phyloP scores from a whole-genome alignment of 64 coral and sea anemone genomes.

The Actinia tenebrosa region DNA sequence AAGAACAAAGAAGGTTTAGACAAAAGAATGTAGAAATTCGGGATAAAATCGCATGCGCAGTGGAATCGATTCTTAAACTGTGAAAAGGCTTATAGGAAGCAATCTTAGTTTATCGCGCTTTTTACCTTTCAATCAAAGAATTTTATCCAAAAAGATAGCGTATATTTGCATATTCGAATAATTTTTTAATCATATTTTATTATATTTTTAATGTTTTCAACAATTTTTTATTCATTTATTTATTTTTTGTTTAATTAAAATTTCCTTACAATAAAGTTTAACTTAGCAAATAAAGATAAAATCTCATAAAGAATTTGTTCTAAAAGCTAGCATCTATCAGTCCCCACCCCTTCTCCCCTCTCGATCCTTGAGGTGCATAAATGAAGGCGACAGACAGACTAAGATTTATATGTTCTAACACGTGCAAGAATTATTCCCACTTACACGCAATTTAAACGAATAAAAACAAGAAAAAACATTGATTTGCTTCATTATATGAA shows the following conservation, averaged over 20 bases:
- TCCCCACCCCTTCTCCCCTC: background rate
- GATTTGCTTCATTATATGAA: too few species aligned
- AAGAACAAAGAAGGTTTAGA: too few species aligned
- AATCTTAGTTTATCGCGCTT: background rate
- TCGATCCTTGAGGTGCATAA: background rate
- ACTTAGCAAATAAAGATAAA: too few species aligned
- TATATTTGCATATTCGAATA: background rate
- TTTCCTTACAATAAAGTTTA: too few species aligned
- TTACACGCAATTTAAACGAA: background rate
- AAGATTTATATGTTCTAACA: background rate
- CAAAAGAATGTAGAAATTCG: too few species aligned
- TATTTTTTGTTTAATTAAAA: too few species aligned
- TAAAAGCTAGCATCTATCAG: background rate
- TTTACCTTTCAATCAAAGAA: background rate
- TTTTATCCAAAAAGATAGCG: background rate
- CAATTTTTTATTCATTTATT: too few species aligned
- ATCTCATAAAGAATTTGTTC: background rate
- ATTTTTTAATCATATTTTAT: background rate
- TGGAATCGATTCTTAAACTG: too few species aligned
- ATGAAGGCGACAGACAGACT: background rate
- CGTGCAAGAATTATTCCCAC: background rate
- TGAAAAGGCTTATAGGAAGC: too few species aligned
- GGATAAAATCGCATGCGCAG: too few species aligned
- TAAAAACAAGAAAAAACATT: too few species aligned
- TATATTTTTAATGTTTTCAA: too few species aligned